phyloP scores from a whole-genome alignment of 2,113 vertebrate genomes.

The Acanthisitta chloris region DNA sequence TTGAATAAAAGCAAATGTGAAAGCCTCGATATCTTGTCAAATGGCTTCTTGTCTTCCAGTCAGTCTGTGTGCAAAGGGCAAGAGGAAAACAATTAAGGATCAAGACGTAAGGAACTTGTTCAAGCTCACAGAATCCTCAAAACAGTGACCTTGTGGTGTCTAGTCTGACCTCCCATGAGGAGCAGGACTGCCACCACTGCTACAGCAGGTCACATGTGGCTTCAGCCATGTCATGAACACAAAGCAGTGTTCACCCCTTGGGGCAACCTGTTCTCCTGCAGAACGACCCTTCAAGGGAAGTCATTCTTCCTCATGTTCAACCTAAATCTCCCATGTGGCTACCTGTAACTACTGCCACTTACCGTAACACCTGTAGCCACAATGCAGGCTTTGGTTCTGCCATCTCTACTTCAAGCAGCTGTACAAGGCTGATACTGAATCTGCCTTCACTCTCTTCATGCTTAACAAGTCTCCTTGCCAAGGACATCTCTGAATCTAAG shows the following conservation, averaged over 20 bases:
- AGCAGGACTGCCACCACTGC: neutral
- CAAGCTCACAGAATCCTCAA: neutral
- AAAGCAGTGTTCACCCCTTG: neutral
- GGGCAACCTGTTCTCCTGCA: neutral
- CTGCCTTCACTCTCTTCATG: neutral
- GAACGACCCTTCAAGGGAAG: neutral
- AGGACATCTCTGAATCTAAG: neutral
- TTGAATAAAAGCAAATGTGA: neutral
- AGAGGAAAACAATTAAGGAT: neutral
- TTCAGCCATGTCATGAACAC: fast-evolving
- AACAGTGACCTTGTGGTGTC: neutral
- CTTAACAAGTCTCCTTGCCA: neutral
- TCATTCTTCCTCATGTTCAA: neutral
- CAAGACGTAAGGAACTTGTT: neutral
- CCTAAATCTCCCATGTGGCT: neutral
- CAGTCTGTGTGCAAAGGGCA: neutral
- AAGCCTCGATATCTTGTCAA: neutral
- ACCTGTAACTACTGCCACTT: neutral
- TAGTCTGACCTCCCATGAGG: neutral
- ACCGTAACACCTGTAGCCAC: fast-evolving
- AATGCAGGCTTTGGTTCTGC: neutral
- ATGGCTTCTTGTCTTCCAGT: neutral
- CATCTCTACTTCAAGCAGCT: neutral
- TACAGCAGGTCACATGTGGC: fast-evolving
- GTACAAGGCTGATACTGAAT: neutral